Evolutionary conservation across 2,797 vertebrate genomes (phyloP).

Genomic region (Helicolenus hilgendorfi): DNA sequence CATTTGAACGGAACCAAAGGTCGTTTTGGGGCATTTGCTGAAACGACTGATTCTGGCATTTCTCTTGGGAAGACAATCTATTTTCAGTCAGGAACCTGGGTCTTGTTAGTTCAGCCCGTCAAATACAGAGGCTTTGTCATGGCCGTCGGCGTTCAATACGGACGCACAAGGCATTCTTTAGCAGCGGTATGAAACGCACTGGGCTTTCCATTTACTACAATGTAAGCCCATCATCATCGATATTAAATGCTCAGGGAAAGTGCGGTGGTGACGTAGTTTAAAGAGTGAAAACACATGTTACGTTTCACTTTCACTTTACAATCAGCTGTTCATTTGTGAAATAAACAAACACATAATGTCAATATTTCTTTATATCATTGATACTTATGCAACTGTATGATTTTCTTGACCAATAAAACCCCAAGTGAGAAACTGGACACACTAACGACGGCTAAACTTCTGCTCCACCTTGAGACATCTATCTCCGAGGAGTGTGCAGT

Average conservation of each 20-base stretch:
- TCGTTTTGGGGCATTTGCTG: neutral
- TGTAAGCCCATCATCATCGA: no score
- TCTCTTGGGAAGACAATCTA: neutral
- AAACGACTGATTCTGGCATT: neutral
- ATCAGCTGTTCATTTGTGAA: neutral
- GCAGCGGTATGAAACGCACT: no score
- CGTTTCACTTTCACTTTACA: no score
- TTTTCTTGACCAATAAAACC: neutral
- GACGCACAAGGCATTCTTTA: no score
- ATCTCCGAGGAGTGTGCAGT: constrained; percentile 1
- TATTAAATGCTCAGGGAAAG: no score
- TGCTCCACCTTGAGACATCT: constrained; percentile 20
- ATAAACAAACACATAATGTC: neutral
- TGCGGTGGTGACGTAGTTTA: no score
- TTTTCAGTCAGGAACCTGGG: neutral
- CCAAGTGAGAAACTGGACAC: neutral
- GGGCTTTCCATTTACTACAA: no score
- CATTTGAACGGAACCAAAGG: neutral
- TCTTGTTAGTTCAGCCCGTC: neutral
- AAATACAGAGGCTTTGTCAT: no score
- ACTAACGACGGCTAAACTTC: neutral
- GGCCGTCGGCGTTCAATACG: no score
- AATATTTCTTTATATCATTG: neutral
- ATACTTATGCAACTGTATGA: neutral
- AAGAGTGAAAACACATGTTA: neutral